phyloP scores from a whole-genome alignment of 2,888 invertebrate genomes.

The Dendrolimus houi region DNA sequence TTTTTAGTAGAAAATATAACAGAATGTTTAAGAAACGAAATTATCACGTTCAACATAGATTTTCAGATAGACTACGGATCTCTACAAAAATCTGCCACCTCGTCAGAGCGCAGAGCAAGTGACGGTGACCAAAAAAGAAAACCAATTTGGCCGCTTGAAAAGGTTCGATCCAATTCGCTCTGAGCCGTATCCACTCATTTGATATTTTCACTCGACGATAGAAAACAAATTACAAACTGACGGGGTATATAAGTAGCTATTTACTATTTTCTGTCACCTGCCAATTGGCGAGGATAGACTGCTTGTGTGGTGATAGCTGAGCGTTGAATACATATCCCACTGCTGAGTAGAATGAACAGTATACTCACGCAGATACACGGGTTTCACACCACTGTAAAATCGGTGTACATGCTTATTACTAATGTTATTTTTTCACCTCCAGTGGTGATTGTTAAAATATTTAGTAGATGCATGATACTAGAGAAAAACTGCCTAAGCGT shows the following conservation, averaged over 20 bases:
- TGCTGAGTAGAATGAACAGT: too few relatives aligned
- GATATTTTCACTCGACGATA: slow-evolving; percentile 66
- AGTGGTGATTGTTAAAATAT: too few relatives aligned
- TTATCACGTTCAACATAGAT: too few relatives aligned
- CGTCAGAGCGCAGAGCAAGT: slow-evolving; percentile 49
- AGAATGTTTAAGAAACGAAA: too few relatives aligned
- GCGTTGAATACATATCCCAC: neutral
- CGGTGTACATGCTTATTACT: too few relatives aligned
- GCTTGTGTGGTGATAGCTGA: neutral
- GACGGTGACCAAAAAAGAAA: slow-evolving; percentile 68
- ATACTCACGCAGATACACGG: too few relatives aligned
- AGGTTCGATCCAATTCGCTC: slow-evolving; percentile 65
- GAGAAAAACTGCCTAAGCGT: too few relatives aligned
- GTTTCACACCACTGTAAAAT: too few relatives aligned
- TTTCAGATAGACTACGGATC: slow-evolving; percentile 16
- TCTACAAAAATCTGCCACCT: slow-evolving; percentile 48
- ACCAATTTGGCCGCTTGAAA: slow-evolving; percentile 74
- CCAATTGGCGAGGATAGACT: slow-evolving; percentile 27
- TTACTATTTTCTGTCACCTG: slow-evolving; percentile 67
- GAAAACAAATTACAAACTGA: slow-evolving; percentile 73
- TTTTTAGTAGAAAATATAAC: too few relatives aligned
- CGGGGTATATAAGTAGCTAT: slow-evolving; percentile 54
- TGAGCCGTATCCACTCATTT: slow-evolving; percentile 69
- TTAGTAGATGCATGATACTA: too few relatives aligned
- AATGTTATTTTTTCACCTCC: too few relatives aligned